Evolutionary conservation across 1,140 invertebrate species (phyloP).

Genomic region (Drosophila sturtevanti): DNA sequence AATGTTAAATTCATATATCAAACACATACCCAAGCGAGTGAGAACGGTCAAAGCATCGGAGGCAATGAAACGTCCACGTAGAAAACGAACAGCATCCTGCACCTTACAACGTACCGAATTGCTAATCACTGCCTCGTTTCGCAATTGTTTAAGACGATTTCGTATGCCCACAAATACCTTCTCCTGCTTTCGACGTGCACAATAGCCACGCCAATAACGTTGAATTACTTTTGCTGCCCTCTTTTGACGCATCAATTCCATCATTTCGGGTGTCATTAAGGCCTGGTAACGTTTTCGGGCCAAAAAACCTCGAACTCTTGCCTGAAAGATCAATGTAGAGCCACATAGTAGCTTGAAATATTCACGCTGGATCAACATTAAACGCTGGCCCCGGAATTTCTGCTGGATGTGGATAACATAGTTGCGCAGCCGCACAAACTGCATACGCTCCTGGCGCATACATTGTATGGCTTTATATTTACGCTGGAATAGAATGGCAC

Average conservation of each 20-base stretch:
- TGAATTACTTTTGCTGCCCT: constrained; percentile 87
- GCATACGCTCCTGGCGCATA: constrained; percentile 62
- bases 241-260: constrained; percentile 81
- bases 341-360: constrained; percentile 41
- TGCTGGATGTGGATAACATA: constrained; percentile 83
- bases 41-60: constrained; percentile 68
- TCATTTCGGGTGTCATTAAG: constrained; percentile 82
- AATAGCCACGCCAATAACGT: constrained; percentile 86
- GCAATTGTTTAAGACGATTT: constrained; percentile 83
- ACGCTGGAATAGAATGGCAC: constrained; percentile 73
- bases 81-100: constrained; percentile 60
- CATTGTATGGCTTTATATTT: constrained; percentile 81
- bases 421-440: constrained; percentile 72
- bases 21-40: constrained; percentile 60
- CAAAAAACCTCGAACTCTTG: constrained; percentile 83
- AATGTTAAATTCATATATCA: not conserved
- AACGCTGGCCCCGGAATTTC: constrained; percentile 83
- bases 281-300: constrained; percentile 83
- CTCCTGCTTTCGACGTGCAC: constrained; percentile 77
- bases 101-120: constrained; percentile 79
- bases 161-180: constrained; percentile 83
- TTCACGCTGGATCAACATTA: constrained; percentile 57
- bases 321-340: constrained; percentile 83
- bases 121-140: constrained; percentile 82
- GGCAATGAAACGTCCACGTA: constrained; percentile 67